Evolutionary conservation across 2,113 vertebrate species (phyloP).

Genomic region (Tamias sibiricus): DNA sequence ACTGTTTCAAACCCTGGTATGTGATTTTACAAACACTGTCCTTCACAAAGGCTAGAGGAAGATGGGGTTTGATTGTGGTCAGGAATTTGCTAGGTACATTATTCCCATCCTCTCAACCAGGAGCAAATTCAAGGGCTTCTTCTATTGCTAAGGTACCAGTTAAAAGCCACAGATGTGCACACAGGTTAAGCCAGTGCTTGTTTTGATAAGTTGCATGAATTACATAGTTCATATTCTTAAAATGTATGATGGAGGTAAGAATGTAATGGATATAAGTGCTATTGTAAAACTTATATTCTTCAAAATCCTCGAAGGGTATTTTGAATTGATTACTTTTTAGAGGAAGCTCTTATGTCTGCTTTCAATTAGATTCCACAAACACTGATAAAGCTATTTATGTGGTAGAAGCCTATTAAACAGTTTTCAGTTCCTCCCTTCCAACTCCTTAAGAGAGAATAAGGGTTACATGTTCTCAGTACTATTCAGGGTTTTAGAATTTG

Average conservation of each 20-base stretch:
- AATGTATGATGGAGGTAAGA: not conserved
- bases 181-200: not conserved
- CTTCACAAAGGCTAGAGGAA: no score
- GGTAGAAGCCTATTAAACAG: rapidly evolving
- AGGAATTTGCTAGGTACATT: not conserved
- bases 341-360: not conserved
- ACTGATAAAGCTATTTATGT: not conserved
- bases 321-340: not conserved
- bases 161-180: not conserved
- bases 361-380: not conserved
- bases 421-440: not conserved
- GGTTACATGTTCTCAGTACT: not conserved
- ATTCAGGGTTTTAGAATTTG: not conserved
- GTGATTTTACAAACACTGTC: not conserved
- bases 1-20: conserved; percentile 49
- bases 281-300: not conserved
- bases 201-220: not conserved
- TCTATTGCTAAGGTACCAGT: not conserved
- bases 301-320: not conserved
- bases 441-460: not conserved
- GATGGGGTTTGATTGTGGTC: not conserved
- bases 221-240: not conserved
- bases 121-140: not conserved
- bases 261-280: not conserved
- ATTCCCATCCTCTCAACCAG: not conserved